Evolutionary conservation across 2,113 vertebrate genomes (phyloP).

Genomic region (Brevimyrus niger): DNA sequence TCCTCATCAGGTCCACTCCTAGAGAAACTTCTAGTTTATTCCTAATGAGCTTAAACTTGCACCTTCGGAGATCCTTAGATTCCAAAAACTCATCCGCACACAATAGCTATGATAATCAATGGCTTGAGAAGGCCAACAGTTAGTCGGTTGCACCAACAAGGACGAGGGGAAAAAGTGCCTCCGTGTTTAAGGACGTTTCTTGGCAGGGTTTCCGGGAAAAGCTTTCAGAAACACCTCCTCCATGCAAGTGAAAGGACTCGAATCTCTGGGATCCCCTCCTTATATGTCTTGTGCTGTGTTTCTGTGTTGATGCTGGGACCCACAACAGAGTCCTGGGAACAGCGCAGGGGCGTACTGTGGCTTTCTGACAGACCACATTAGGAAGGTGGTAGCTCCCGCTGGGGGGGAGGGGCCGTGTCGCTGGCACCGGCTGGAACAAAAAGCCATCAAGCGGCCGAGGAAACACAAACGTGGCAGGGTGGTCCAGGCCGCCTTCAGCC

Average conservation of each 20-base stretch:
- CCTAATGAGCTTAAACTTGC: neutral
- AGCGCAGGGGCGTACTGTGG: neutral
- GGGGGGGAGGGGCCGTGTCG: neutral
- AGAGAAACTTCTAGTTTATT: neutral
- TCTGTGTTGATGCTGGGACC: neutral
- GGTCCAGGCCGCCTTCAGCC: neutral
- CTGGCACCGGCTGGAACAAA: neutral
- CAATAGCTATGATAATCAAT: neutral
- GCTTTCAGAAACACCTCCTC: neutral
- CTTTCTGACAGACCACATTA: constrained; percentile 7
- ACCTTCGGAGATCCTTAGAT: neutral
- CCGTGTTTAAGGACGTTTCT: neutral
- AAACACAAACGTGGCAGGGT: constrained; percentile 1
- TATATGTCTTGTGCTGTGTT: neutral
- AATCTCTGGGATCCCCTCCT: neutral
- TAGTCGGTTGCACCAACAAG: neutral
- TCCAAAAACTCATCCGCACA: neutral
- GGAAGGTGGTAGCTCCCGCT: neutral
- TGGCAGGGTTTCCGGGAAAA: neutral
- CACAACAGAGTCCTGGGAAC: neutral
- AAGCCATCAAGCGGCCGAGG: neutral
- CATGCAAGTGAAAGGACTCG: neutral
- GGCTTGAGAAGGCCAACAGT: neutral
- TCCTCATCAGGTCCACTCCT: neutral
- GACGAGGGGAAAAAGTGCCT: neutral